Evolutionary conservation across 37 sponge, comb jelly and placozoan species (phyloP).

Genomic region (Aphrocallistes beatrix): DNA sequence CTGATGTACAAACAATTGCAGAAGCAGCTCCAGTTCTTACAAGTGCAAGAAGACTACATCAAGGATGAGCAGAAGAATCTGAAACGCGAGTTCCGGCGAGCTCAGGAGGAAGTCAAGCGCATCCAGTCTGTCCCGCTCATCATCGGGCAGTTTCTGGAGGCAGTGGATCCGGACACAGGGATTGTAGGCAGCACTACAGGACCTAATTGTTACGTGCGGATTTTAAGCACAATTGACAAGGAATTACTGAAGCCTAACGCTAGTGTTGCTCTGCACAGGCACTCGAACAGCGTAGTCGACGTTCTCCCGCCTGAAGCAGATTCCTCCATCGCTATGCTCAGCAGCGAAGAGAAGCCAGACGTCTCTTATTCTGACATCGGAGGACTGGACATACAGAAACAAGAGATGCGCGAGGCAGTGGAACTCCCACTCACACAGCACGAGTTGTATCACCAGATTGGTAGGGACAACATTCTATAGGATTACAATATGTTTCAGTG

Average conservation of each 20-base stretch:
- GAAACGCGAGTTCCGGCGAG: constrained; percentile 74
- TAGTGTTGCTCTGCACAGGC: constrained; percentile 94
- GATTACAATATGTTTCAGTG: background rate
- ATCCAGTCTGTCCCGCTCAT: constrained; percentile 98
- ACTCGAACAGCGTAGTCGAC: constrained; percentile 93
- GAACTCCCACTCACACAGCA: constrained; percentile 94
- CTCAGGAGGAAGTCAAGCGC: constrained; percentile 90
- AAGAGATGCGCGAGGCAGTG: constrained; percentile 94
- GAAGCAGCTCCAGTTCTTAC: constrained; percentile 80
- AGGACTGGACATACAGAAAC: constrained; percentile 98
- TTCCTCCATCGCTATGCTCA: constrained; percentile 82
- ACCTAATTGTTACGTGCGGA: constrained; percentile 87
- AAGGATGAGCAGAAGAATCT: constrained; percentile 96
- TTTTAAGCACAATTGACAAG: constrained; percentile 88
- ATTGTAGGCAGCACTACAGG: constrained; percentile 86
- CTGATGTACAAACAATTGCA: constrained; percentile 73
- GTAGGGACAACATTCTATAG: constrained; percentile 19
- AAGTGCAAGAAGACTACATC: constrained; percentile 98
- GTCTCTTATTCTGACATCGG: constrained; percentile 80
- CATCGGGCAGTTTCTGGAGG: constrained; percentile 97
- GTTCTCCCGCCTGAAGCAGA: constrained; percentile 96
- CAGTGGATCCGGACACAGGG: constrained; percentile 88
- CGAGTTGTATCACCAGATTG: constrained; percentile 95
- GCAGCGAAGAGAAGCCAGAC: constrained; percentile 90
- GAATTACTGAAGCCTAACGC: constrained; percentile 91